Base-by-base conservation (phyloP, 2,113 vertebrate species). In the Pachyramphus minor region DNA sequence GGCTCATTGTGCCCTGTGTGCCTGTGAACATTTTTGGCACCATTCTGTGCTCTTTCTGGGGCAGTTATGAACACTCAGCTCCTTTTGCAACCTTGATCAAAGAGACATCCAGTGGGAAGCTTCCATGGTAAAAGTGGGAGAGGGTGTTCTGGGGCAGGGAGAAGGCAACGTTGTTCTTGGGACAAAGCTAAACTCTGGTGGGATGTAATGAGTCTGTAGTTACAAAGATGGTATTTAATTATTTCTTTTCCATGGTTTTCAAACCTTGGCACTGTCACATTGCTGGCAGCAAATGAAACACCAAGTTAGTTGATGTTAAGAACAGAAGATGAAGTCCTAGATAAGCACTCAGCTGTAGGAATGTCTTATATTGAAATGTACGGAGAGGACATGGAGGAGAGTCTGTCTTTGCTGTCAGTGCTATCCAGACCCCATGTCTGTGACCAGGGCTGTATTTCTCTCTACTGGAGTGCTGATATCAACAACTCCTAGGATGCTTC, bases 251-350 rank as follows among this genome's bases (percentile, higher is more conserved):
- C 68, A 12, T 81, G 60, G 39, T 90, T 94, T 96, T 90, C 62
- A 78, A 92, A 63, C 77, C 83, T 82, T 95, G 95, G 91, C 94
- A 73, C 84, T 84, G 92, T 94, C 80, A 69, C 56, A 93, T 85
- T 83, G 28, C 90, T 96, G 97, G 95, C 96, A 94, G 75, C 88
- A 97, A 96, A 92, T 96, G 92, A 93, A 92, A 92, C 81, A 64
- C 58, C 35, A 21, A 72, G 86, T 92, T 94, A 96, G 69, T 82
- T 95, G 96, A 84, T 77, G 71, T 93, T 94, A 95, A 92, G 80
- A 94, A 55, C 69, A 89, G 92, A 89, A 93, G 95, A 91, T 93
- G 89, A 83, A 97, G 84, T 92, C 93, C 87, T 87, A 95, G 97
- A 96, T 96, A 97, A 93, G 93, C 93, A 71, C 68, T 93, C 25